Percentiles rank a stretch among this genome's conserved stretches.
Conservation (phyloP, 2,113 vertebrate genomes). For the Myiagra hebetior region DNA sequence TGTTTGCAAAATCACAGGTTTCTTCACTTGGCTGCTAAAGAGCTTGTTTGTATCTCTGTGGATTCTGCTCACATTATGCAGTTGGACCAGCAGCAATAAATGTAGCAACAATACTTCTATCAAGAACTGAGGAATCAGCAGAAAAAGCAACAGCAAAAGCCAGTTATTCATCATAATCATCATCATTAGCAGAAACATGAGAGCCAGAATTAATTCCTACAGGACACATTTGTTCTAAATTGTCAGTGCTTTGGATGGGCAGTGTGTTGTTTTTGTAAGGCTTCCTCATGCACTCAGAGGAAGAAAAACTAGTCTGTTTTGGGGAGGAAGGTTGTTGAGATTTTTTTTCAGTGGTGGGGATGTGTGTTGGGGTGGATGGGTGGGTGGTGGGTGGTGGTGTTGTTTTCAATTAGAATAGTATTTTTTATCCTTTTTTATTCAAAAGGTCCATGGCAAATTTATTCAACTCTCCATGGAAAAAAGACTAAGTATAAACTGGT, state of each 20-base stretch:
- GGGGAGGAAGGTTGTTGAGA: not conserved
- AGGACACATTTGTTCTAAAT: slow-evolving; percentile 3
- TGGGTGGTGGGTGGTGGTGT: no score
- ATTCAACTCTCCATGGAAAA: not conserved
- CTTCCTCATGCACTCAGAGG: not conserved
- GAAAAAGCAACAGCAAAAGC: slow-evolving; percentile 4
- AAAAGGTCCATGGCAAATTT: not conserved
- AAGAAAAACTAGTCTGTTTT: not conserved
- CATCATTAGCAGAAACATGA: slow-evolving; percentile 12
- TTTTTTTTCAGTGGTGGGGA: not conserved
- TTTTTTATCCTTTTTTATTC: not conserved
- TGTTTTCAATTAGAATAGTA: not conserved
- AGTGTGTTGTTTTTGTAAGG: not conserved
- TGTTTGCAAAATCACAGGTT: not conserved
- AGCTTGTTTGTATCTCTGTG: not conserved
- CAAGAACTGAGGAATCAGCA: slow-evolving; percentile 44
- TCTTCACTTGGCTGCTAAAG: not conserved
- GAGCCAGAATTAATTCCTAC: slow-evolving; percentile 8
- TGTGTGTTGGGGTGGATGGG: not conserved
- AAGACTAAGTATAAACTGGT: not conserved
- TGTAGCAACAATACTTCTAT: not conserved
- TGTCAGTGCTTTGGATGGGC: not conserved
- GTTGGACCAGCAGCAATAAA: slow-evolving; percentile 11
- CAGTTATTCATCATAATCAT: slow-evolving; percentile 53
- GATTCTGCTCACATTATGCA: not conserved